These are phyloP conservation scores for Stercorarius parasiticus DNA, from an alignment of 2,113 vertebrate species.

Conservation along the genomic window DNA sequence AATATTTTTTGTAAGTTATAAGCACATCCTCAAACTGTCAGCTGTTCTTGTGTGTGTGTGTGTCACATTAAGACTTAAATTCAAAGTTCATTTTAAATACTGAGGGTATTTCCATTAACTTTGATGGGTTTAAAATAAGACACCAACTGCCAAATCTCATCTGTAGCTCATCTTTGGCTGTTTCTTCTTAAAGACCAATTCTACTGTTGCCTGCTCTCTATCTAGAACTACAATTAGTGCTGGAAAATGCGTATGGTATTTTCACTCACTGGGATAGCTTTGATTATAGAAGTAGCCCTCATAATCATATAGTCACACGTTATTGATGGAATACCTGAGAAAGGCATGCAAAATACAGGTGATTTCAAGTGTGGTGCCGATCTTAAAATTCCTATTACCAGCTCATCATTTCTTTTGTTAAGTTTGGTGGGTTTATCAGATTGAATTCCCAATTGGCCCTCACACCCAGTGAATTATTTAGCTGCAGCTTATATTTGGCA, in stretches of 20 bases:
- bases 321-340: background rate
- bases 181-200: background rate
- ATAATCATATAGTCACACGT: rapidly evolving
- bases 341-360: background rate
- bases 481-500: background rate
- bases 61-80: background rate
- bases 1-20: background rate
- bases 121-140: background rate
- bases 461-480: background rate
- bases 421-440: background rate
- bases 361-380: background rate
- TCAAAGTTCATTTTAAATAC: background rate
- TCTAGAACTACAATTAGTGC: background rate
- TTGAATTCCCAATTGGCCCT: background rate
- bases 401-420: background rate
- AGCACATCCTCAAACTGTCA: background rate
- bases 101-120: background rate
- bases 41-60: background rate
- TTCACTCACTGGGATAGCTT: background rate
- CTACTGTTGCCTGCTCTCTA: background rate
- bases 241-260: background rate
- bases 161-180: background rate
- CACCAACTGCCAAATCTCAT: background rate
- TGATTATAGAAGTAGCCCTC: background rate
- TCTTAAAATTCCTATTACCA: background rate